Base-by-base conservation (phyloP, 2,113 vertebrate genomes). In the Siniperca knerii region DNA sequence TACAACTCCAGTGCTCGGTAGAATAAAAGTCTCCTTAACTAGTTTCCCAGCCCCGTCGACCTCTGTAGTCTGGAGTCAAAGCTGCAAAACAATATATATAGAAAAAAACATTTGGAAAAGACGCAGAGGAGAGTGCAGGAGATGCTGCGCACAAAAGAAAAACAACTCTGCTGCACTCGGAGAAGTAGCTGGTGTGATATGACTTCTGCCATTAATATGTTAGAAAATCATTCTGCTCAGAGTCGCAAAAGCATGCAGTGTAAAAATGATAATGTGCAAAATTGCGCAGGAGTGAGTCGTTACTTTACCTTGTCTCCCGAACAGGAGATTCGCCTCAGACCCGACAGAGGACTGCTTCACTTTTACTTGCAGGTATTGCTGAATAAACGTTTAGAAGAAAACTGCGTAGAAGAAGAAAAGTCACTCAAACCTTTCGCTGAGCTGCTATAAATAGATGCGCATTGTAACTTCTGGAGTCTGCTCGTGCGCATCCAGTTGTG, bases 271-370 rank as follows among this genome's bases (percentile, higher is more conserved):
- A 18, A 71, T 16, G 60, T 29, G 77, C 58, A 75, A 66, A 60
- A 61, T 8, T 64, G 64, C 67, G 75, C 69, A 77, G 4, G 71
- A 58, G 8, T 13, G 48, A 71, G 78, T 46, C 2, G 40, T 61
- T 81, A n/a, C 83, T 83, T 90, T 92, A 95, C 94, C 93, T 94
- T 90, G 90, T 92, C 92, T 94, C 91, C 91, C 67, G 58, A 70
- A 42, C 72, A 94, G 93, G 90, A 93, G 93, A 93, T 88, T 81
- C 82, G 89, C 93, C 83, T 90, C 73, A 80, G 90, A 92, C 88
- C 87, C 89, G 87, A 90, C 88, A 87, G 85, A 90, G 84, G 82
- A 85, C 78, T 50, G 64, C 82, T 79, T 77, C 61, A 72, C 84
- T 84, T 58, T 75, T 37, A 11, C 77, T 78, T 78, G 79, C 91